Percentiles rank a stretch among this genome's conserved stretches.
Evolutionary conservation across 2,888 invertebrate species (phyloP).

Genomic region (Ophion slaviceki): DNA sequence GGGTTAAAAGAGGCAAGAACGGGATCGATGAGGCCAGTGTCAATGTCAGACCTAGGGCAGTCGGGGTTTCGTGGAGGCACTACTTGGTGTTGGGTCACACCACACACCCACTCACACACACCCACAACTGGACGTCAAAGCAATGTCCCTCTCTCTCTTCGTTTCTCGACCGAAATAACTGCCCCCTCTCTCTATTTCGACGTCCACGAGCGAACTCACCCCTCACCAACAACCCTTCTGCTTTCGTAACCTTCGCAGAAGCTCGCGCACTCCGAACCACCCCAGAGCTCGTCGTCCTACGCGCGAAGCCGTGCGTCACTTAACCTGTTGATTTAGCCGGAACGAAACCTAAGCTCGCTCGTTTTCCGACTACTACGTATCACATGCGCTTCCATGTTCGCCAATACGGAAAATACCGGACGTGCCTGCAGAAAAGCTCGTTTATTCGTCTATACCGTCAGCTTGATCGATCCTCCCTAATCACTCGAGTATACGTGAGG

Average conservation of each 20-base stretch:
- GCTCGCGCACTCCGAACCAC: conserved; percentile 19
- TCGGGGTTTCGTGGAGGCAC: conserved; percentile 65
- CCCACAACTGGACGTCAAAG: conserved; percentile 73
- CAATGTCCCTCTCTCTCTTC: conserved; percentile 52
- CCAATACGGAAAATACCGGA: conserved; percentile 75
- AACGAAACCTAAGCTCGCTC: conserved; percentile 66
- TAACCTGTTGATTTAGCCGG: conserved; percentile 80
- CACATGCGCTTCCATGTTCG: conserved; percentile 29
- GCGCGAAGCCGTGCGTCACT: conserved; percentile 69
- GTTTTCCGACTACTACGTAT: neutral
- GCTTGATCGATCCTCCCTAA: conserved; percentile 47
- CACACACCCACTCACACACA: neutral
- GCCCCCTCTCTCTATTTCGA: neutral
- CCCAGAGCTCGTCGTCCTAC: conserved; percentile 49
- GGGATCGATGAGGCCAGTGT: conserved; percentile 78
- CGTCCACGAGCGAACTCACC: conserved; percentile 32
- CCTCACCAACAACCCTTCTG: conserved; percentile 46
- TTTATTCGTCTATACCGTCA: neutral
- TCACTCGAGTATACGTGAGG: conserved; percentile 14
- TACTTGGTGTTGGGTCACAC: conserved; percentile 70
- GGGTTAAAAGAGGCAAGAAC: conserved; percentile 38
- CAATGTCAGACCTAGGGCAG: conserved; percentile 80
- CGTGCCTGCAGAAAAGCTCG: neutral
- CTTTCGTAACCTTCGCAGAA: conserved; percentile 59
- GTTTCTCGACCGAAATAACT: neutral